These are phyloP conservation scores for Heliothis subflexa DNA, from an alignment of 1,140 invertebrate genomes.

Conservation along the genomic window DNA sequence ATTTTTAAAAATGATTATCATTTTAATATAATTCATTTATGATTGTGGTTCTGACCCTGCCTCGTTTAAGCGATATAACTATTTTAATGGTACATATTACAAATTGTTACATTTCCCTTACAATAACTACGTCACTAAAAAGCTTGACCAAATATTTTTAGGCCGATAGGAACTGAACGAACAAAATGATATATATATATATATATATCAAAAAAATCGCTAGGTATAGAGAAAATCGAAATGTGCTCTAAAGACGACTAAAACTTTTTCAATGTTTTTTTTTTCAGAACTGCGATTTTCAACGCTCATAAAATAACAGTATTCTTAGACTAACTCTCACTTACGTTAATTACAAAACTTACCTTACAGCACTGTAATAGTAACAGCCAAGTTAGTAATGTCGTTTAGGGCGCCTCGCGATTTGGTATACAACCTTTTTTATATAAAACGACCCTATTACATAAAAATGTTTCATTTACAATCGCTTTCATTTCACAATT, in stretches of 20 bases:
- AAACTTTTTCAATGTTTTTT: conserved; percentile 51
- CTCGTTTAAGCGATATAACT: conserved; percentile 82
- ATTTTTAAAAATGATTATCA: conserved; percentile 62
- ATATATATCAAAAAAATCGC: conserved; percentile 51
- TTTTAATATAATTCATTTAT: conserved; percentile 70
- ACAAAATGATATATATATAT: conserved; percentile 66
- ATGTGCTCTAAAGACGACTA: conserved; percentile 60
- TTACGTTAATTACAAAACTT: conserved; percentile 78
- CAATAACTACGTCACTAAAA: conserved; percentile 52
- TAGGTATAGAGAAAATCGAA: conserved; percentile 52
- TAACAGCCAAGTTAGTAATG: conserved; percentile 67
- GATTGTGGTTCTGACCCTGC: conserved; percentile 82
- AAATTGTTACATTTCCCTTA: conserved; percentile 61
- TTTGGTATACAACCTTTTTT: not conserved
- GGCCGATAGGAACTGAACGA: conserved; percentile 81
- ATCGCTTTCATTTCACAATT: too few relatives aligned
- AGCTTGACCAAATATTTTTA: conserved; percentile 78
- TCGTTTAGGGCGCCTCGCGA: conserved; percentile 56
- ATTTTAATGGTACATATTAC: conserved; percentile 73
- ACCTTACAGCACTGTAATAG: conserved; percentile 64
- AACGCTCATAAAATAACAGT: conserved; percentile 41
- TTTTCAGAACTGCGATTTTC: conserved; percentile 33
- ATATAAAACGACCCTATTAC: too few relatives aligned
- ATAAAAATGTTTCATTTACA: too few relatives aligned
- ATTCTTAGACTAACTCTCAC: conserved; percentile 67